Evolutionary conservation across 1,140 invertebrate genomes (phyloP).

Genomic region (Orussus abietinus): DNA sequence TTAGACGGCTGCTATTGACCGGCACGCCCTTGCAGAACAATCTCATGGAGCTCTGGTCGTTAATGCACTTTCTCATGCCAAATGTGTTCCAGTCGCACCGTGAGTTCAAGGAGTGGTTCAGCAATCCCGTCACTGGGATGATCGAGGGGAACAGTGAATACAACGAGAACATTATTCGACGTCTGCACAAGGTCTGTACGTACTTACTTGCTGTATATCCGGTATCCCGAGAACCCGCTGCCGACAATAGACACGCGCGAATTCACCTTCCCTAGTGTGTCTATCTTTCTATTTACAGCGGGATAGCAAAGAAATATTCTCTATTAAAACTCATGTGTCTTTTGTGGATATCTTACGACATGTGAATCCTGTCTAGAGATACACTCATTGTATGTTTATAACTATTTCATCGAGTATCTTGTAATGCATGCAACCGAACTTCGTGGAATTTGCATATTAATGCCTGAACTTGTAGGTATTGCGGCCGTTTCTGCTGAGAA

Average conservation of each 20-base stretch:
- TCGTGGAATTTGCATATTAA: neutral
- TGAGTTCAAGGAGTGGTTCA: constrained; percentile 99
- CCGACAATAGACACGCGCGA: constrained; percentile 28
- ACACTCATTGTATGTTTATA: no score
- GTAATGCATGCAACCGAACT: constrained; percentile 4
- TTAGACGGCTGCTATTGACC: constrained; percentile 86
- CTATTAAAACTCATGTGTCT: constrained; percentile 43
- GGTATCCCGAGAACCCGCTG: constrained; percentile 25
- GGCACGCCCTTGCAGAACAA: constrained; percentile 99
- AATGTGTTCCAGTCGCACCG: constrained; percentile 97
- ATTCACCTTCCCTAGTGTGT: constrained; percentile 12
- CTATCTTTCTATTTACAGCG: constrained; percentile 30
- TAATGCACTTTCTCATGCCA: constrained; percentile 99
- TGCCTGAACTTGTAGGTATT: constrained; percentile 68
- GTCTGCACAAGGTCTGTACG: constrained; percentile 86
- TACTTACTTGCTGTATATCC: constrained; percentile 24
- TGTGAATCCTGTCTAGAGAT: constrained; percentile 46
- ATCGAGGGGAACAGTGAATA: constrained; percentile 95
- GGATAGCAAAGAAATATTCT: constrained; percentile 35
- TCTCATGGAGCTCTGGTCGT: constrained; percentile 98
- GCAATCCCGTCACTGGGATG: constrained; percentile 96
- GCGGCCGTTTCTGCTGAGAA: constrained; percentile 91
- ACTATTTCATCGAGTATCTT: neutral
- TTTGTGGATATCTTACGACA: constrained; percentile 28
- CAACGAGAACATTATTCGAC: constrained; percentile 89